Evolutionary conservation across 2,797 vertebrate genomes (phyloP).

Genomic region (Pseudochirops cupreus): DNA sequence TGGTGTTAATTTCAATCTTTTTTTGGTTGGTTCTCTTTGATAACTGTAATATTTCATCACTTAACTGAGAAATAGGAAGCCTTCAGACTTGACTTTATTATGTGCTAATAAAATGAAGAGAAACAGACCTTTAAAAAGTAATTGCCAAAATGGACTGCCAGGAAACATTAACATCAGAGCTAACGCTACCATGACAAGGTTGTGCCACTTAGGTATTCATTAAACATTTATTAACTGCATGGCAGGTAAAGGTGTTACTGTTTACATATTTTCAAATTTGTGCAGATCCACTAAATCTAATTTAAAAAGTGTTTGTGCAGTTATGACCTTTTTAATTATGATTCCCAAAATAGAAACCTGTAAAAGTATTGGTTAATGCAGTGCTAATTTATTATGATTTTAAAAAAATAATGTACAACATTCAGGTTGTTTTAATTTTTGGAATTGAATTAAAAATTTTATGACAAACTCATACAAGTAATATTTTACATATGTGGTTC

Average conservation of each 20-base stretch:
- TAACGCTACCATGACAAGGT: constrained; percentile 76
- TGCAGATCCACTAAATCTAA: constrained; percentile 67
- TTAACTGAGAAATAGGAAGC: constrained; percentile 79
- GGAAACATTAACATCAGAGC: constrained; percentile 81
- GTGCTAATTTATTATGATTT: not conserved
- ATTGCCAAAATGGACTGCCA: constrained; percentile 82
- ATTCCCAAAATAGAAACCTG: constrained; percentile 58
- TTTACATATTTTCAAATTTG: constrained; percentile 82
- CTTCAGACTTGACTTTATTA: constrained; percentile 80
- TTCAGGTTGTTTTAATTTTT: constrained; percentile 23
- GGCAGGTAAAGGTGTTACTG: constrained; percentile 77
- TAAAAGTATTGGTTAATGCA: not conserved
- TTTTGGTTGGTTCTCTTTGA: constrained; percentile 71
- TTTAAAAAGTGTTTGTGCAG: constrained; percentile 71
- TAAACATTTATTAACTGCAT: constrained; percentile 83
- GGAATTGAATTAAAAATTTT: constrained; percentile 32
- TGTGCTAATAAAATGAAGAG: constrained; percentile 83
- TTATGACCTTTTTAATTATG: constrained; percentile 49
- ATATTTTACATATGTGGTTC: constrained; percentile 6
- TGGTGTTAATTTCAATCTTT: constrained; percentile 67
- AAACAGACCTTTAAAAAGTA: constrained; percentile 84
- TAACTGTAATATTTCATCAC: constrained; percentile 78
- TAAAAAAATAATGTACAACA: constrained; percentile 28
- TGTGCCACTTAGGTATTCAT: constrained; percentile 81
- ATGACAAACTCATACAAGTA: not conserved